Percentiles rank a stretch among this genome's conserved stretches.
These are phyloP conservation scores for Hymenochirus boettgeri DNA, from an alignment of 2,113 vertebrate genomes.

Conservation along the genomic window DNA sequence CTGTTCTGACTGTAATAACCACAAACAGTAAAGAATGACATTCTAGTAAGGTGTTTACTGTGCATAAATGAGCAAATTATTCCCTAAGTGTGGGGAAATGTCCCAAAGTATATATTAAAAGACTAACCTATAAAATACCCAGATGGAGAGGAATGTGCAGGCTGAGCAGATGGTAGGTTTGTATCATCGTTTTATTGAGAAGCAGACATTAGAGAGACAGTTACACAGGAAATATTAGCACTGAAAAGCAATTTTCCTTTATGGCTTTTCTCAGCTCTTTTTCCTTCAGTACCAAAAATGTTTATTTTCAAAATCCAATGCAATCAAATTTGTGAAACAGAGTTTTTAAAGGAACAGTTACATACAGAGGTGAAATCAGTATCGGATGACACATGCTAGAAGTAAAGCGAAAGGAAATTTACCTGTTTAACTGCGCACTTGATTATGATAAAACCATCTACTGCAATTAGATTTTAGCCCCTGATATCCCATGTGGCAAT, in stretches of 20 bases:
- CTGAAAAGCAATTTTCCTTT: constrained; percentile 38
- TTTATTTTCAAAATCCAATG: constrained; percentile 38
- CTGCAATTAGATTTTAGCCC: too few species aligned
- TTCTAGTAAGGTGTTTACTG: constrained; percentile 23
- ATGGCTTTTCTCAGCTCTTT: constrained; percentile 39
- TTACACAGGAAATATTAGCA: constrained; percentile 40
- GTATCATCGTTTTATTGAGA: constrained; percentile 40
- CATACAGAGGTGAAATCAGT: neutral
- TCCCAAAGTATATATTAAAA: constrained; percentile 40
- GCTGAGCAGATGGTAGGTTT: constrained; percentile 38
- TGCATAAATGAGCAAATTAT: constrained; percentile 34
- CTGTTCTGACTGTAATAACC: constrained; percentile 19
- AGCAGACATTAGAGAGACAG: constrained; percentile 37
- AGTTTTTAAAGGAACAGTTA: constrained; percentile 17
- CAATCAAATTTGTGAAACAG: constrained; percentile 16
- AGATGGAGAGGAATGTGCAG: constrained; percentile 36
- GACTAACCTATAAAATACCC: constrained; percentile 32
- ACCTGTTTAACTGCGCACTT: too few species aligned
- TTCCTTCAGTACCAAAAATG: constrained; percentile 36
- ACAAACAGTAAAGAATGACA: constrained; percentile 23
- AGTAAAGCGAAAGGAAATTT: too few species aligned
- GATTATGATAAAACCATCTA: too few species aligned
- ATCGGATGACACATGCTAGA: too few species aligned
- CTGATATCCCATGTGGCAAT: too few species aligned
- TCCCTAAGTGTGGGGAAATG: constrained; percentile 22